Conservation (phyloP, 2,888 invertebrate species). For the Oegoconia quadripuncta region DNA sequence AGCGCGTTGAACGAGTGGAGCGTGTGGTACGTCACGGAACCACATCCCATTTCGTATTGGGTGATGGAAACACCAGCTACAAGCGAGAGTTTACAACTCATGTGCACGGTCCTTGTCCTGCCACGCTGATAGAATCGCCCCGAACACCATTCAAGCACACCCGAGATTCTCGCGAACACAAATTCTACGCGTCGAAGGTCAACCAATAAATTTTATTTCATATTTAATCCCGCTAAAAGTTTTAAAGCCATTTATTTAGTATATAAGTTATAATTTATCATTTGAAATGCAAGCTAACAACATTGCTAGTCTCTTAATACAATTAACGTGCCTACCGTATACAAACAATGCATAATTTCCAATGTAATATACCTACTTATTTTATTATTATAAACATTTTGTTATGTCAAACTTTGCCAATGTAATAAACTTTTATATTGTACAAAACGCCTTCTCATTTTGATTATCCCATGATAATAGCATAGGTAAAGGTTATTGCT, state of each 20-base stretch:
- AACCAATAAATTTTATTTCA: slow-evolving; percentile 54
- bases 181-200: slow-evolving; percentile 87
- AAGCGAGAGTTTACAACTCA: slow-evolving; percentile 87
- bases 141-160: slow-evolving; percentile 90
- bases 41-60: slow-evolving; percentile 86
- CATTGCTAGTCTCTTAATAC: slow-evolving; percentile 53
- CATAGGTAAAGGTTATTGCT: too few relatives aligned
- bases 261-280: slow-evolving; percentile 27
- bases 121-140: slow-evolving; percentile 86
- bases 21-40: slow-evolving; percentile 81
- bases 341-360: slow-evolving; percentile 27
- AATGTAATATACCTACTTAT: slow-evolving; percentile 9
- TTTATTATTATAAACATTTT: slow-evolving; percentile 18
- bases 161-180: slow-evolving; percentile 90
- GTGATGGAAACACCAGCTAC: slow-evolving; percentile 85
- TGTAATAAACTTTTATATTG: slow-evolving; percentile 55
- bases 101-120: slow-evolving; percentile 88
- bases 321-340: slow-evolving; percentile 49
- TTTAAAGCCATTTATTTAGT: slow-evolving; percentile 28
- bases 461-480: too few relatives aligned
- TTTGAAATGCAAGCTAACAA: slow-evolving; percentile 45
- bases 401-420: slow-evolving; percentile 67
- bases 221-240: slow-evolving; percentile 37
- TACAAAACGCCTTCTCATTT: slow-evolving; percentile 29
- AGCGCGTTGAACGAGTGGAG: slow-evolving; percentile 80